Base-by-base conservation (phyloP, 2,888 invertebrate genomes). In the Scrobipalpa costella region DNA sequence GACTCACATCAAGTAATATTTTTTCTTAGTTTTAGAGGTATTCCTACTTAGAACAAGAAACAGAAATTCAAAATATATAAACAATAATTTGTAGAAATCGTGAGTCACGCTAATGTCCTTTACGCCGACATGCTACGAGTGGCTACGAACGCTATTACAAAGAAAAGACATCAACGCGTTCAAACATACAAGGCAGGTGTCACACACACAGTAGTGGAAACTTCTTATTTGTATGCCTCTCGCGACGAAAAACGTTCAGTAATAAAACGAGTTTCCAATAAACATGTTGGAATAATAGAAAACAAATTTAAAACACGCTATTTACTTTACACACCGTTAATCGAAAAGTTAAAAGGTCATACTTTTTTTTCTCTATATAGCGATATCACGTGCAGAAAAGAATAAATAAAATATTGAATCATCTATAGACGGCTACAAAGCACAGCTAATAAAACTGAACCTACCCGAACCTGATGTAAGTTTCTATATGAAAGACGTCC, bases 161-260 rank as follows among this genome's bases (percentile, higher is more conserved):
- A 33, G 55, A 5, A 21, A 50, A 50, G 50, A 50, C 50, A 50
- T 50, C 50, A 50, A 50, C 50, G 50, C 50, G 50, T 19, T 15
- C 44, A 44, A 15, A 15, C 44, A 15, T 44, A 44, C 44, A 44
- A n/a, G 44, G 44, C 44, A 58, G 44, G 44, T 44, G 44, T 15
- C 44, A 44, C 44, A n/a, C n/a, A 44, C 44, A n/a, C 44, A 15
- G n/a, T 44, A 44, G n/a, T 44, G 15, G 44, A n/a, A 44, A 44
- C 44, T 44, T 7, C n/a, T 44, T 15, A 44, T 44, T 44, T 44
- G 44, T 44, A 44, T 75, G 73, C 69, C 71, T 44, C 1, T 15
- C n/a, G 44, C 44, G n/a, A 2, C 44, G 44, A 44, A 44, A 44
- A 15, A 44, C 44, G 44, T 3, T 44, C 6, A 15, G n/a, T 15